Evolutionary conservation across 2,797 vertebrate genomes (phyloP), one percentile per base, ranked within the genome.

Genomic region (Meda fulgida): DNA sequence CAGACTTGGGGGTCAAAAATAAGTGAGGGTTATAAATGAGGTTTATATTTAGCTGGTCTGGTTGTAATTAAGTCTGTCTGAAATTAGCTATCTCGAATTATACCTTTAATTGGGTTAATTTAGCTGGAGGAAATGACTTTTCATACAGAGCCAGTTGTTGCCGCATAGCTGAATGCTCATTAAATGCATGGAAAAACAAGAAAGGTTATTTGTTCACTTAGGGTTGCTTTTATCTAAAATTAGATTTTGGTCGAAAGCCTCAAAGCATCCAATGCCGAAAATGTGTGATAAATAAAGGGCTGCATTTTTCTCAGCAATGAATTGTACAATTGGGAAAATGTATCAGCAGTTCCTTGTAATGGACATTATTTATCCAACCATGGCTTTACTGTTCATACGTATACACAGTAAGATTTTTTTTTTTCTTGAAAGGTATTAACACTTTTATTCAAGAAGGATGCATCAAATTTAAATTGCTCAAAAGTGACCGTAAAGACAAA

Each of bases 151-250:
- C 21, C 78, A 69, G 29, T 80, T 69, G 29, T 65, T 34, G 34
- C 66, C 29, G 66, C 67, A 40, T 40, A 26, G 55, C 34, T 55
- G 51, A 70, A 81, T 70, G 34, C 18, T 70, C 36, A 71, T 71
- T 80, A 69, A 69, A 78, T 60, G n/a, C 14, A n/a, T 36, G 23
- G 48, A 34, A 53, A 55, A 81, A 40, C 16, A 40, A 70, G 75
- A 78, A 63, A 81, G 51, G 34, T 81, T 58, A 81, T 70, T 80
- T 81, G 31, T 51, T 81, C 66, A 81, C 66, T 81, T 81, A 40
- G 34, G 65, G 76, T 70, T 81, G 48, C 79, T 81, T 70, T 81
- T 48, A 70, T 70, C 79, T 81, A 81, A 70, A 81, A 81, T 81
- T 81, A 9, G 66, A 81, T 81, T 81, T 70, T 21, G 48, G 79